These are phyloP conservation scores for Phorcus lineatus DNA, from an alignment of 2,888 invertebrate genomes.

Conservation along the genomic window DNA sequence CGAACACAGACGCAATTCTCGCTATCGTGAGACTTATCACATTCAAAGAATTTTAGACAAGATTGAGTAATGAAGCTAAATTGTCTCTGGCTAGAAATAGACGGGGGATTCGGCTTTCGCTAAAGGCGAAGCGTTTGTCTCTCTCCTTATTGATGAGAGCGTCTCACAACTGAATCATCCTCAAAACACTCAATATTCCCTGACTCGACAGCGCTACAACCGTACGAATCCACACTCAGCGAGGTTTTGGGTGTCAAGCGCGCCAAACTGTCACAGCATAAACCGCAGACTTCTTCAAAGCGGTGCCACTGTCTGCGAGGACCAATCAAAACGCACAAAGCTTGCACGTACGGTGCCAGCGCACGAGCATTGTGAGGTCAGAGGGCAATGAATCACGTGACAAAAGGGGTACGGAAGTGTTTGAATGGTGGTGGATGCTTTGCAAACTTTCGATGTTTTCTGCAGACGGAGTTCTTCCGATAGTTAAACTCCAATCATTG, in stretches of 20 bases:
- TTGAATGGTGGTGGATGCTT: slow-evolving; percentile 10
- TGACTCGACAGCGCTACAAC: not conserved
- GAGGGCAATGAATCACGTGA: not conserved
- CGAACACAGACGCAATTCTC: not conserved
- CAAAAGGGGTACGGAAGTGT: slow-evolving; percentile 5
- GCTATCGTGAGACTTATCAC: not conserved
- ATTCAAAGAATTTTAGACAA: not conserved
- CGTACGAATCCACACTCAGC: not conserved
- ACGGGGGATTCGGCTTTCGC: not conserved
- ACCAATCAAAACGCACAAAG: not conserved
- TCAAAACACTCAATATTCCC: not conserved
- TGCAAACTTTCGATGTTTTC: slow-evolving; percentile 11
- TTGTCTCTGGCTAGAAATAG: not conserved
- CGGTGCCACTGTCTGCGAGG: not conserved
- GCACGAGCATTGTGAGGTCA: not conserved
- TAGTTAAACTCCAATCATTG: not conserved
- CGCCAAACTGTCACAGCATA: not conserved
- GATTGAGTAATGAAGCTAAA: slow-evolving; percentile 1
- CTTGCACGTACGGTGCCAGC: not conserved
- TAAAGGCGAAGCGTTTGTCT: not conserved
- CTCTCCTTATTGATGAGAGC: slow-evolving; percentile 9
- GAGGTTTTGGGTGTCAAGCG: not conserved
- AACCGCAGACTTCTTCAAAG: slow-evolving; percentile 4
- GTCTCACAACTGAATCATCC: not conserved
- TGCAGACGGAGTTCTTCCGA: not conserved